Evolutionary conservation across 2,888 invertebrate species (phyloP), one percentile per base, ranked within the genome.

Genomic region (Thymelicus lineola): DNA sequence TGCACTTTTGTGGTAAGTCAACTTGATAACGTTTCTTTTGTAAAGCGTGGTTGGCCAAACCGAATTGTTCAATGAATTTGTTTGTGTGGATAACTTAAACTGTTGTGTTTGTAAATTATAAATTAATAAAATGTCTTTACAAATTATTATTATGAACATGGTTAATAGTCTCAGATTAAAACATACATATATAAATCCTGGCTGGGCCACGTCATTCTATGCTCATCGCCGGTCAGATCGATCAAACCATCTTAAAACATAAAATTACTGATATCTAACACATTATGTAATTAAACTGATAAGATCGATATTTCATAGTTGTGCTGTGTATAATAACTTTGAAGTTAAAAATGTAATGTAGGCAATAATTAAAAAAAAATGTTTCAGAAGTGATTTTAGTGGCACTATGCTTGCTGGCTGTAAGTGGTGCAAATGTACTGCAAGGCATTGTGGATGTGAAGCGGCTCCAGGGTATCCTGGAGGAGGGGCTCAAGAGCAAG

Each of bases 401-500:
- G 70, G 65, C 85, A 58, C 48, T 91, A 77, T 83, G 88, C 77
- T 66, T 82, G 70, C 14, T 91, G 77, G 73, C 72, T 35, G 14
- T 78, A 65, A 76, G 76, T 71, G 83, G 83, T 79, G 80, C 81
- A 4, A 89, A 82, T 75, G 85, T 86, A 36, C 81, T 93, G 28
- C 91, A 90, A 79, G 86, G 85, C 67, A 89, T 87, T 0, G 86
- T 94, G 73, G 94, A 94, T 79, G 76, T 90, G 14, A 86, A 88
- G 63, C 82, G 89, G 7, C 77, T 94, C 57, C 89, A 91, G 77
- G 82, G 77, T 9, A 90, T 93, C 65, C 81, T 94, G 3, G 84
- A 91, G 73, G 93, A 93, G 7, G 94, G 94, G 46, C 76, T 94
- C 6, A 90, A 88, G 72, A 95, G 94, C 69, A 94, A 94, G 75